Evolutionary conservation across 2,113 vertebrate species (phyloP), one percentile per base, ranked within the genome.

Genomic region (Gnathonemus echidnorhynchus): DNA sequence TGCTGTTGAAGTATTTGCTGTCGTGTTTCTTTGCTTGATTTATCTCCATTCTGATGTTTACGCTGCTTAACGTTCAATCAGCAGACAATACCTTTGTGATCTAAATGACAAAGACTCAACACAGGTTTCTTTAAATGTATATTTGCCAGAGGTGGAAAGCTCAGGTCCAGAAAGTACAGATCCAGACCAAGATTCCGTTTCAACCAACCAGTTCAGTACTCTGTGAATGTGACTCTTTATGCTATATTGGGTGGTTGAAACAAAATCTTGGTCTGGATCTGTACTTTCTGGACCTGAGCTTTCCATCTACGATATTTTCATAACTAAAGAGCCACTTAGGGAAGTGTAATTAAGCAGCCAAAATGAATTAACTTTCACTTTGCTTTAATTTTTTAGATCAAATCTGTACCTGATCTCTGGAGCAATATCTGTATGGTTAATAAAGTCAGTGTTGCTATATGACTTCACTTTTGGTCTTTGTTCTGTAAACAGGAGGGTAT

Each of bases 341-440:
- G 27, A 66, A 95, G 94, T 94, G 92, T 96, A 96, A 95, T 94
- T 95, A 93, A 94, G 97, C 97, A 94, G 97, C 97, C 97, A 96
- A 95, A 99, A 98, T 98, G 98, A 98, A 99, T 96, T 96, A 97
- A 97, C 96, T 97, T 97, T 96, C 96, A 97, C 97, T 97, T 97
- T 97, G 96, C 96, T 98, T 98, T 97, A 96, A 90, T 97, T 96
- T 94, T 93, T 96, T 96, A 96, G 94, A 96, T 95, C 94, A 96
- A 95, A 96, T 97, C 96, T 98, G 96, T 98, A 97, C 96, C 96
- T 98, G 97, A 98, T 97, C 97, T 98, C 97, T 98, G 97, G 97
- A 98, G 98, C 98, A 99, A 99, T 99, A 99, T 98, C 97, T 97
- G 97, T 98, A 97, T 97, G 97, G 97, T 98, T 97, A 97, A 97